Base-by-base conservation (phyloP, 2,113 vertebrate species). In the Lates calcarifer region DNA sequence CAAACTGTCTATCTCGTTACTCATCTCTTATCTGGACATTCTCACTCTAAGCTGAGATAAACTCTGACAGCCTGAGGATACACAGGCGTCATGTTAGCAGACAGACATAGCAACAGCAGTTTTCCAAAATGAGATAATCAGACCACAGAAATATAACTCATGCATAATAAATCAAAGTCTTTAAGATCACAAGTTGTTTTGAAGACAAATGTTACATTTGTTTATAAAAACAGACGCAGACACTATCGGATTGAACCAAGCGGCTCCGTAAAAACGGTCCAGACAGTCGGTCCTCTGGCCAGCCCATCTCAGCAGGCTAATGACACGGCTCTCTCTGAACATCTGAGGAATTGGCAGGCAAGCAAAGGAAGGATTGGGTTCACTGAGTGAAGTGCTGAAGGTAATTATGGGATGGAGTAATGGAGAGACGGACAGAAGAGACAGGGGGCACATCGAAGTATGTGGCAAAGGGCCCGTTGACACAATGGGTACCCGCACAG, bases 361-460 rank as follows among this genome's bases (percentile, higher is more conserved):
- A 60, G 88, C 88, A 79, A 82, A 86, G 84, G 75, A 79, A 77
- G 84, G 85, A 86, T 69, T 82, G 78, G 74, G 74, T 88, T 87
- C 60, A 83, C 55, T 80, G 75, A 76, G 69, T 63, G 76, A 92
- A 89, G 85, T 69, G 76, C 83, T 77, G 79, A 85, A 84, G 89
- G 89, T 92, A 91, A 93, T 94, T 93, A 93, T 87, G 87, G 80
- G 87, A 90, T 90, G 90, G 85, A 84, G 83, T 79, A 90, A 90
- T 83, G 74, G 86, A 56, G 89, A 73, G 85, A 87, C 75, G 68
- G 88, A 86, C 72, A 77, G 75, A 74, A 58, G 80, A 89, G 84
- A 89, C 81, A 63, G 73, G 74, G 68, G 83, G 72, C 61, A 73
- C 85, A 85, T 85, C 35, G 60, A 79, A 86, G 72, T 75, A 74